Evolutionary conservation across 1,140 invertebrate species (phyloP), one percentile per base, ranked within the genome.

Genomic region (Heterodera carotae): DNA sequence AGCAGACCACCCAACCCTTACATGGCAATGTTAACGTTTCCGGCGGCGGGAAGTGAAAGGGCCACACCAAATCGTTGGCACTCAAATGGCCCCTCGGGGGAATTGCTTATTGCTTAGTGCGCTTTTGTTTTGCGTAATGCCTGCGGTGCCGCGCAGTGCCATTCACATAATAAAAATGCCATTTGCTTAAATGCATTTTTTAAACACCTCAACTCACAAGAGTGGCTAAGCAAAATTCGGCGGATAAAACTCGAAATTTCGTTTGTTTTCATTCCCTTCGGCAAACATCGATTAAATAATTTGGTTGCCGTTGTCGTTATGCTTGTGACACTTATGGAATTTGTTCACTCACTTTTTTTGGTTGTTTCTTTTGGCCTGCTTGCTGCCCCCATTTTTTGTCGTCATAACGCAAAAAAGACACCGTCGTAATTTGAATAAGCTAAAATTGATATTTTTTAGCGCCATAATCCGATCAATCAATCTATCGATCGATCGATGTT

Each of bases 401-500:
- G n/a, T n/a, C n/a, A n/a, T n/a, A n/a, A n/a, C 39, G 6, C 39
- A 8, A 43, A 43, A 43, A 43, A 6, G 12, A 43, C 6, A 43
- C 39, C 39, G 12, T 43, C 12, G 6, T 43, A 43, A 43, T 43
- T 43, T 43, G 12, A 43, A 43, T 43, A 43, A 43, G 39, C 6
- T 8, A 43, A 43, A 6, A 43, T 43, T 43, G 39, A 39, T 39
- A 4, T 70, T 8, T 48, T 70, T n/a, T n/a, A n/a, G n/a, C 59
- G 33, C 4, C 7, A 18, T 22, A 56, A 56, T 56, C 22, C 22
- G 48, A 56, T 56, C 48, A 56, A 18, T 18, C 12, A 56, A 56
- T 8, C 39, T 8, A 8, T 43, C 39, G 39, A 43, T 8, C 39
- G 12, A 56, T 22, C 12, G 22, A 83, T 83, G 82, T 83, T 83